Conservation (phyloP, 2,888 invertebrate species). For the Netelia inedita region DNA sequence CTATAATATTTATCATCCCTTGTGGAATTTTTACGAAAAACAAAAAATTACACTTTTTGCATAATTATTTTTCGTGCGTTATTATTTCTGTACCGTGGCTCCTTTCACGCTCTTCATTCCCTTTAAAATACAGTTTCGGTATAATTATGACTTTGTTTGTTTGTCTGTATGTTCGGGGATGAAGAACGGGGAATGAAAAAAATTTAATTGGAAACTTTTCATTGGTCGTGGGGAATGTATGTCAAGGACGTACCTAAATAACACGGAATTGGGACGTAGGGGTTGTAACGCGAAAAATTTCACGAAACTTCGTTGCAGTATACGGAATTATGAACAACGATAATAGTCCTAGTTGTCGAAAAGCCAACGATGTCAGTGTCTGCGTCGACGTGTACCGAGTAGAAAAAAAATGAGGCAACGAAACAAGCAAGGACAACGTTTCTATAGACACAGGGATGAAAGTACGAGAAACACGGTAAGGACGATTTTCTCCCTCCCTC, state of each 20-base stretch:
- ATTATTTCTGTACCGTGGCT: no score
- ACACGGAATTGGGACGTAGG: not conserved
- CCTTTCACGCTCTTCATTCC: not conserved
- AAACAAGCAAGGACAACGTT: not conserved
- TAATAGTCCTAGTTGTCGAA: not conserved
- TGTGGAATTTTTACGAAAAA: not conserved
- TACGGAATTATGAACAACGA: slow-evolving; percentile 1
- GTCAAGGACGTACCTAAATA: not conserved
- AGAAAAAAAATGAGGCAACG: not conserved
- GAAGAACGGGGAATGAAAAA: not conserved
- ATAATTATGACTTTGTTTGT: not conserved
- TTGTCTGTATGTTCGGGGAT: not conserved
- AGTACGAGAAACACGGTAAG: slow-evolving; percentile 3
- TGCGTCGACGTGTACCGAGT: not conserved
- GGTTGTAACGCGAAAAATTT: slow-evolving; percentile 7
- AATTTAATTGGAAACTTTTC: slow-evolving; percentile 22
- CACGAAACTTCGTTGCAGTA: not conserved
- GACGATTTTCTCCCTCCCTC: not conserved
- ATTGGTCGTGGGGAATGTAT: not conserved
- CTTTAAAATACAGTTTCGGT: not conserved
- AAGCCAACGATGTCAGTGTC: not conserved
- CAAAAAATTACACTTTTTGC: no score
- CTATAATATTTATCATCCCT: not conserved
- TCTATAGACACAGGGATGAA: not conserved
- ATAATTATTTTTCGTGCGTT: no score